phyloP scores from a whole-genome alignment of 2,113 vertebrate species.

The Atrichornis clamosus region DNA sequence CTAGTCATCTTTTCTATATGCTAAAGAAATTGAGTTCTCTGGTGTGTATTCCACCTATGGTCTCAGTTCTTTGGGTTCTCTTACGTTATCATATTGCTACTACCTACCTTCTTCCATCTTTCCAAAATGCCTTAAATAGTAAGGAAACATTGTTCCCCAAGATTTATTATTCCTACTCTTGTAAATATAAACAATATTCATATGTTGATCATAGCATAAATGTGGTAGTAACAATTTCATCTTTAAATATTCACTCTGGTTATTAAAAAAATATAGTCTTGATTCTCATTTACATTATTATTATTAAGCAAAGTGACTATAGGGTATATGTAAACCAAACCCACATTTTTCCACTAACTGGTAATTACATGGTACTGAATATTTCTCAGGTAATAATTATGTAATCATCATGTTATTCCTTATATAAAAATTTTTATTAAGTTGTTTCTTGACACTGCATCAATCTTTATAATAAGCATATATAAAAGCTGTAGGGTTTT shows the following conservation, averaged over 20 bases:
- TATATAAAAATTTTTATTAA: background rate
- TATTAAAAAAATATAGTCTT: background rate
- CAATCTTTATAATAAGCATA: background rate
- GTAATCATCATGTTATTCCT: conserved; percentile 12
- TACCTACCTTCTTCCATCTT: background rate
- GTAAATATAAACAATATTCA: background rate
- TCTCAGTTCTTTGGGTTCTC: background rate
- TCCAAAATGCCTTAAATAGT: background rate
- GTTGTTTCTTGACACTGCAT: background rate
- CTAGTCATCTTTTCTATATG: background rate
- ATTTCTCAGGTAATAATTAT: conserved; percentile 24
- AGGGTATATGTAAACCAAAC: background rate
- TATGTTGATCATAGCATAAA: background rate
- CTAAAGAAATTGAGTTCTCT: background rate
- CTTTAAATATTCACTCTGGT: background rate
- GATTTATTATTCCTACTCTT: background rate
- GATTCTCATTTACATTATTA: background rate
- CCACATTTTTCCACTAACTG: background rate
- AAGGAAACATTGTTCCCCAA: background rate
- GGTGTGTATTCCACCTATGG: background rate
- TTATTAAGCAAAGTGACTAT: background rate
- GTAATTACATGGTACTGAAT: conserved; percentile 11
- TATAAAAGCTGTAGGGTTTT: background rate
- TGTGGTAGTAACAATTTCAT: background rate
- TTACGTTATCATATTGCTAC: background rate